Conservation (phyloP, 1,140 invertebrate species). For the Drosophila asahinai region DNA sequence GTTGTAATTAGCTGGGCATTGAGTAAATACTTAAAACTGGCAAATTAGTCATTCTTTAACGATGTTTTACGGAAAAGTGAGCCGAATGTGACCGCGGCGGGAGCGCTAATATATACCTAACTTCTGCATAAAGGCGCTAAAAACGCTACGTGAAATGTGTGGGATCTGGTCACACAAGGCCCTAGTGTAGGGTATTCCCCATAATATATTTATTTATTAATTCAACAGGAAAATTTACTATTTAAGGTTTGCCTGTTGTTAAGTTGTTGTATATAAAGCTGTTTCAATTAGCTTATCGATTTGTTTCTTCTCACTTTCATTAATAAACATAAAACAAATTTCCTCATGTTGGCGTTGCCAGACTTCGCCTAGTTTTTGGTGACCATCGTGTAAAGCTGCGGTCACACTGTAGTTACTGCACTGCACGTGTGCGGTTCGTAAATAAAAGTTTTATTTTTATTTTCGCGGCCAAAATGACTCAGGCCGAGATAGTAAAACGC, state of each 20-base stretch:
- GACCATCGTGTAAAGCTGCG: not conserved
- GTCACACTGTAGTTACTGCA: conserved; percentile 9
- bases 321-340: too few relatives aligned
- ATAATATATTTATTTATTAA: not conserved
- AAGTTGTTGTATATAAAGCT: not conserved
- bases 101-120: conserved; percentile 28
- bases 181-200: not conserved
- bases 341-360: not conserved
- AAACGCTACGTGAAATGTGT: not conserved
- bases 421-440: conserved; percentile 50
- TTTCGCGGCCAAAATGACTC: conserved; percentile 30
- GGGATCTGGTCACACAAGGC: not conserved
- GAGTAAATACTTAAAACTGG: conserved; percentile 78
- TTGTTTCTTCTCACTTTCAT: not conserved
- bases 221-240: not conserved
- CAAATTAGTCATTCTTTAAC: conserved; percentile 79
- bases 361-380: not conserved
- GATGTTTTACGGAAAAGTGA: conserved; percentile 67
- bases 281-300: not conserved
- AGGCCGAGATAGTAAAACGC: conserved; percentile 24
- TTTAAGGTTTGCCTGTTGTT: not conserved
- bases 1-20: conserved; percentile 72
- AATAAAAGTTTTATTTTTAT: conserved; percentile 18
- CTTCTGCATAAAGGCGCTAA: not conserved
- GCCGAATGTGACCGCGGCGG: conserved; percentile 15